phyloP scores from a whole-genome alignment of 2,888 invertebrate species.

The Caenorhabditis imperialis region DNA sequence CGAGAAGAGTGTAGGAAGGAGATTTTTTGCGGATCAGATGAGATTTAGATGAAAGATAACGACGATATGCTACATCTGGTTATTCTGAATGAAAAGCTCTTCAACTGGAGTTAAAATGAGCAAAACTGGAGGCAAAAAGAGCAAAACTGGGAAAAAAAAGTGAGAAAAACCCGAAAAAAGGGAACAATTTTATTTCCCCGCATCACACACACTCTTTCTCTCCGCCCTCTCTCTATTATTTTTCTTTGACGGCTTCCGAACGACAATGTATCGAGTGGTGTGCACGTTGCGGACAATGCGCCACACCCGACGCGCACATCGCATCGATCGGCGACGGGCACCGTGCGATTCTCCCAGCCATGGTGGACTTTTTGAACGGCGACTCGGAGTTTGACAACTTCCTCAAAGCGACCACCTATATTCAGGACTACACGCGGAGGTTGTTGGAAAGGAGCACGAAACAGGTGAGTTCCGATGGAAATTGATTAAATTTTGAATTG shows the following conservation, averaged over 20 bases:
- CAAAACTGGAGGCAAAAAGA: too few species aligned
- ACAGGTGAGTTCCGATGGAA: constrained; percentile 7
- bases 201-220: not conserved
- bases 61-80: too few species aligned
- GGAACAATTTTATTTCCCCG: too few species aligned
- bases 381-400: constrained; percentile 18
- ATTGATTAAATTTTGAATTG: not conserved
- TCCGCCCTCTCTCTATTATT: not conserved
- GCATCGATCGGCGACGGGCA: constrained; percentile 9
- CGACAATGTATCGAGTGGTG: too few species aligned
- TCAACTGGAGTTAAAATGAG: too few species aligned
- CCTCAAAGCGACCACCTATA: constrained; percentile 20
- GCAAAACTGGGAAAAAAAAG: constrained; percentile 5
- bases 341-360: not conserved
- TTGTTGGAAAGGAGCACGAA: constrained; percentile 10
- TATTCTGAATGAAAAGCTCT: too few species aligned
- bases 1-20: too few species aligned
- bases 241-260: not conserved
- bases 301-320: not conserved
- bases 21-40: too few species aligned
- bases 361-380: constrained; percentile 10
- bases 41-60: too few species aligned
- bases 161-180: constrained; percentile 1
- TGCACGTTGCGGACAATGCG: constrained; percentile 6
- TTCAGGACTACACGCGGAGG: constrained; percentile 23